Percentiles rank a stretch among this genome's conserved stretches.
Conservation (phyloP, 1,140 invertebrate species). For the Diachasma alloeum region DNA sequence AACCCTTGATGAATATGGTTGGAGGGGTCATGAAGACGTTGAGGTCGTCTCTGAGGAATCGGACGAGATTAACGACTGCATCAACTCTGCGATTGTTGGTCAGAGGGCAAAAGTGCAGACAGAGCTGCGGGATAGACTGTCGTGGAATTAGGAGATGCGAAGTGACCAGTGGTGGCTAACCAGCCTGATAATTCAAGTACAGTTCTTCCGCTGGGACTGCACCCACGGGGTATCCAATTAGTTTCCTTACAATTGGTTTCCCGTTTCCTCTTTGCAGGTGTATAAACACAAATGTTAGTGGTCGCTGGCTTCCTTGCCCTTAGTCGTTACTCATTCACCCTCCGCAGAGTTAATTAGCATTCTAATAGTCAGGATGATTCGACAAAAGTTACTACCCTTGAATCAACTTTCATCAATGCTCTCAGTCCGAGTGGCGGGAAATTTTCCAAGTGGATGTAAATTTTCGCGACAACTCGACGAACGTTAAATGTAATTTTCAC, state of each 20-base stretch:
- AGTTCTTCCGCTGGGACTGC: neutral
- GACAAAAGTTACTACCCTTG: neutral
- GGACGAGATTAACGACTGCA: too few species aligned
- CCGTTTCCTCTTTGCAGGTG: neutral
- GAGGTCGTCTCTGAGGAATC: too few species aligned
- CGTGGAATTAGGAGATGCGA: neutral
- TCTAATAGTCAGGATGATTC: slow-evolving; percentile 4
- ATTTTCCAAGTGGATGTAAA: neutral
- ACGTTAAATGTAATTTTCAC: neutral
- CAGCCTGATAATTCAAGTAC: neutral
- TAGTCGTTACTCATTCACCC: neutral
- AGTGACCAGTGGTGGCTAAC: neutral
- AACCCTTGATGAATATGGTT: too few species aligned
- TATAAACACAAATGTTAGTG: neutral
- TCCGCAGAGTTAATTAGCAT: slow-evolving; percentile 20
- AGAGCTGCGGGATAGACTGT: neutral
- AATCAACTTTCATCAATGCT: neutral
- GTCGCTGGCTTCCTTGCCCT: neutral
- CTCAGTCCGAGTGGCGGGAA: neutral
- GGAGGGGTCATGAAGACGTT: too few species aligned
- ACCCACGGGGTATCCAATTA: slow-evolving; percentile 10
- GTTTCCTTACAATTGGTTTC: slow-evolving; percentile 22
- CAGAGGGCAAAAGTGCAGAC: neutral
- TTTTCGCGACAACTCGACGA: neutral
- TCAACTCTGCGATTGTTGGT: too few species aligned